Evolutionary conservation across 2,888 invertebrate species (phyloP).

Genomic region (Euzophera pinguis): DNA sequence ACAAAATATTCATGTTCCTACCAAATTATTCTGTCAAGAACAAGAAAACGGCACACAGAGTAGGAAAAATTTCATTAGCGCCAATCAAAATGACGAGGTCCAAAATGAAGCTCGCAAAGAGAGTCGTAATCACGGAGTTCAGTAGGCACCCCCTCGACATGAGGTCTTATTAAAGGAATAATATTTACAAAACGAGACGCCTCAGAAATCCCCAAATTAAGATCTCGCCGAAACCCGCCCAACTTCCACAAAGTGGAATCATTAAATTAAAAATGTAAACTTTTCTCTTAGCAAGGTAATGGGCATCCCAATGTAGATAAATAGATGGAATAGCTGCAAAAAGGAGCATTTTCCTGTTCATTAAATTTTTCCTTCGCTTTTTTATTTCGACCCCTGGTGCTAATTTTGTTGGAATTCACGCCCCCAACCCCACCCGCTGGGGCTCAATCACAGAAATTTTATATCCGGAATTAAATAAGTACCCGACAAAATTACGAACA

Average conservation of each 20-base stretch:
- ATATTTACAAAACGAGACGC: slow-evolving; percentile 81
- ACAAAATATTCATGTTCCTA: slow-evolving; percentile 58
- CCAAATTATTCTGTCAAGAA: slow-evolving; percentile 76
- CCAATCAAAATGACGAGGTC: slow-evolving; percentile 80
- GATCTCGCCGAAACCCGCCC: slow-evolving; percentile 80
- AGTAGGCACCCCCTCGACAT: slow-evolving; percentile 74
- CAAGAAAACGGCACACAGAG: slow-evolving; percentile 71
- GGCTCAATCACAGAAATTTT: slow-evolving; percentile 81
- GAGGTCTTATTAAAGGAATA: slow-evolving; percentile 81
- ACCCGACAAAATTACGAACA: slow-evolving; percentile 70
- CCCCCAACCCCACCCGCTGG: slow-evolving; percentile 76
- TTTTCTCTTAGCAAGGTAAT: slow-evolving; percentile 81
- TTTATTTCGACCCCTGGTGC: slow-evolving; percentile 81
- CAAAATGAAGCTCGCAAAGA: slow-evolving; percentile 77
- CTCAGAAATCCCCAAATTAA: slow-evolving; percentile 81
- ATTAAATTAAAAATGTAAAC: slow-evolving; percentile 82
- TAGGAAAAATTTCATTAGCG: slow-evolving; percentile 80
- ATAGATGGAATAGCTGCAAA: slow-evolving; percentile 81
- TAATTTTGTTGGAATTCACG: slow-evolving; percentile 82
- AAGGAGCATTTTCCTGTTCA: slow-evolving; percentile 82
- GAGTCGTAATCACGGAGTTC: slow-evolving; percentile 79
- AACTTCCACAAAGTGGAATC: slow-evolving; percentile 81
- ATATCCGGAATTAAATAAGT: slow-evolving; percentile 81
- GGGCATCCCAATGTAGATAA: slow-evolving; percentile 81
- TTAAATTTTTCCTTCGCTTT: slow-evolving; percentile 81